phyloP scores from a whole-genome alignment of 2,113 vertebrate species.

The Amphiprion ocellaris region DNA sequence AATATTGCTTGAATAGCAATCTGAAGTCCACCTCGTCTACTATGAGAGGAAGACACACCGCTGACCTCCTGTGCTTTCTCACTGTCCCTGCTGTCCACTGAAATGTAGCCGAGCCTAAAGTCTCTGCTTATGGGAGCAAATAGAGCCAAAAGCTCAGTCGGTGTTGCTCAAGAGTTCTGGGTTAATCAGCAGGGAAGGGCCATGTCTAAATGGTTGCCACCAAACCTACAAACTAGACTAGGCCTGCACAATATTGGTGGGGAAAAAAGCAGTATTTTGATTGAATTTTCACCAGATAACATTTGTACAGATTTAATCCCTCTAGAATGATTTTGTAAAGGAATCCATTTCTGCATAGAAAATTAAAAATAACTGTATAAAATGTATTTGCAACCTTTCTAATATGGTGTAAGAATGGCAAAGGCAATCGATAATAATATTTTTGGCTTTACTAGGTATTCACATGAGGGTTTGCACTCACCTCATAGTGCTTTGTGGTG shows the following conservation, averaged over 20 bases:
- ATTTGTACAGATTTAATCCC: too few relatives aligned
- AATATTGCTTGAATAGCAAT: conserved; percentile 49
- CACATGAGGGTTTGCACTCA: too few relatives aligned
- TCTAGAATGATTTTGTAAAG: too few relatives aligned
- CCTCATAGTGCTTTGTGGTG: too few relatives aligned
- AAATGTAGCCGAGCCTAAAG: conserved; percentile 31
- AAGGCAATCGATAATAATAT: too few relatives aligned
- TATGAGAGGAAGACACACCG: conserved; percentile 68
- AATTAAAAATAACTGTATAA: too few relatives aligned
- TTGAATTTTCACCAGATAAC: too few relatives aligned
- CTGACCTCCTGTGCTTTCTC: conserved; percentile 69
- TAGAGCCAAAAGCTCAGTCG: conserved; percentile 32
- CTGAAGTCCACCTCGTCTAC: conserved; percentile 43
- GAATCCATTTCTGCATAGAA: too few relatives aligned
- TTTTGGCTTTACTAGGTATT: too few relatives aligned
- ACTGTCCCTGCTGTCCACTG: conserved; percentile 44
- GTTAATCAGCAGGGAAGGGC: conserved; percentile 18
- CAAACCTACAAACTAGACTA: conserved; percentile 31
- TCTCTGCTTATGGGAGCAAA: conserved; percentile 30
- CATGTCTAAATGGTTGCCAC: conserved; percentile 37
- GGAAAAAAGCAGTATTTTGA: too few relatives aligned
- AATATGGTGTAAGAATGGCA: too few relatives aligned
- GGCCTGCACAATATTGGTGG: background rate
- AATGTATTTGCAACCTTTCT: too few relatives aligned
- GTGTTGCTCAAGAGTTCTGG: conserved; percentile 35